phyloP scores from a whole-genome alignment of 2,888 invertebrate species.

The Zele albiditarsus region DNA sequence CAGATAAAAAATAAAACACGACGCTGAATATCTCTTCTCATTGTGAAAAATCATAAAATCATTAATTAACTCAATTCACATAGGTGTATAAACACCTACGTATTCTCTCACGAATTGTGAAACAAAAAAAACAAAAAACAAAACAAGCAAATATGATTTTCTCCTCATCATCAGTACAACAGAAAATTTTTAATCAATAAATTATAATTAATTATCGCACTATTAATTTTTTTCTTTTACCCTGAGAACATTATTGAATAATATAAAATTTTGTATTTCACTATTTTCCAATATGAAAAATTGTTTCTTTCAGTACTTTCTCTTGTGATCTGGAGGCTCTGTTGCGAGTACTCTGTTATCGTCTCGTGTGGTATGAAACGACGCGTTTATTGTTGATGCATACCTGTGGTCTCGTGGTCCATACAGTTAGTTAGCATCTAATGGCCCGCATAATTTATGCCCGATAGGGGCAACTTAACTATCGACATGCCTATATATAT shows the following conservation, averaged over 20 bases:
- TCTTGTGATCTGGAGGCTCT: background rate
- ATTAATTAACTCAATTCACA: conserved; percentile 35
- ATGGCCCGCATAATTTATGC: conserved; percentile 68
- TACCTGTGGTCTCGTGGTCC: conserved; percentile 54
- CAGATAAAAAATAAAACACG: conserved; percentile 25
- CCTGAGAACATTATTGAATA: background rate
- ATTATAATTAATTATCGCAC: conserved; percentile 17
- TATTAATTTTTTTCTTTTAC: background rate
- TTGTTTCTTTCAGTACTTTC: background rate
- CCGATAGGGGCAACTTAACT: conserved; percentile 58
- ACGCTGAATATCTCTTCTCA: background rate
- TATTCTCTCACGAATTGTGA: background rate
- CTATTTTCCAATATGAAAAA: background rate
- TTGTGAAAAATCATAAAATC: conserved; percentile 32
- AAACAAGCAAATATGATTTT: background rate
- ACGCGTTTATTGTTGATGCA: conserved; percentile 58
- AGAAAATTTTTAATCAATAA: conserved; percentile 13
- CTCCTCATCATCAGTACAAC: background rate
- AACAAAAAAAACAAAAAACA: background rate
- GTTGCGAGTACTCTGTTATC: background rate
- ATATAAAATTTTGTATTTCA: background rate
- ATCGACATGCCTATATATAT: conserved; percentile 43
- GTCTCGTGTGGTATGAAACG: background rate
- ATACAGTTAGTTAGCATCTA: conserved; percentile 64
- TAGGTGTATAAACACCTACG: background rate